phyloP scores from a whole-genome alignment of 37 sponge, comb jelly and placozoan species.

The Oscarella lobularis region DNA sequence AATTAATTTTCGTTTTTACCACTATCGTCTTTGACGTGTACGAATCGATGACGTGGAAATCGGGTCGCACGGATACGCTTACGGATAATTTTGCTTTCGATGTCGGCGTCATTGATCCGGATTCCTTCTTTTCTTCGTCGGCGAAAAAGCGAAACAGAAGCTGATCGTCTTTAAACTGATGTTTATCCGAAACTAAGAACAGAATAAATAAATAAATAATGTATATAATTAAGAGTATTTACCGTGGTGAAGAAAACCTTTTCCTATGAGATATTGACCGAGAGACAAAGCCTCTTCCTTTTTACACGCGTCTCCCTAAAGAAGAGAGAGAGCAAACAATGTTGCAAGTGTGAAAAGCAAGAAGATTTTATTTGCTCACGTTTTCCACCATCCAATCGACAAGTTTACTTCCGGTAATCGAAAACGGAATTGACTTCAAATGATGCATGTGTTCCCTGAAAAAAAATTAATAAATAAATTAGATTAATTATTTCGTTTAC shows the following conservation, averaged over 20 bases:
- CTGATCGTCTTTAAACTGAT: conserved; percentile 46
- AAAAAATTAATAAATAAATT: conserved; percentile 3
- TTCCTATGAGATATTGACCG: conserved; percentile 43
- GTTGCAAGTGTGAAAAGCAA: not conserved
- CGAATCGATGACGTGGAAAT: not conserved
- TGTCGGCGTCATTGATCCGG: not conserved
- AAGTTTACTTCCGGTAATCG: conserved; percentile 33
- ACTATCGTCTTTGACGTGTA: not conserved
- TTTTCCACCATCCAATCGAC: conserved; percentile 44
- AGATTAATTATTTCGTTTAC: not conserved
- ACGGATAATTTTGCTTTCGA: conserved; percentile 2
- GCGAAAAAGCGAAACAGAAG: conserved; percentile 46
- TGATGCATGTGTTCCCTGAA: not conserved
- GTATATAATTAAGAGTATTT: conserved; percentile 3
- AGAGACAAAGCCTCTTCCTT: conserved; percentile 41
- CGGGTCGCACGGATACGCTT: not conserved
- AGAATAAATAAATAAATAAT: not conserved
- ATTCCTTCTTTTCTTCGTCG: conserved; percentile 29
- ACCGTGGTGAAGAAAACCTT: conserved; percentile 55
- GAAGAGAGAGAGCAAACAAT: not conserved
- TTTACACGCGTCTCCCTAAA: conserved; percentile 14
- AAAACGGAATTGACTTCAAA: not conserved
- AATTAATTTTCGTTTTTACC: no score
- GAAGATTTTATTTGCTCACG: not conserved
- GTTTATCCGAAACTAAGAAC: conserved; percentile 51